Evolutionary conservation across 2,888 invertebrate genomes (phyloP).

Genomic region (Plebejus anna): DNA sequence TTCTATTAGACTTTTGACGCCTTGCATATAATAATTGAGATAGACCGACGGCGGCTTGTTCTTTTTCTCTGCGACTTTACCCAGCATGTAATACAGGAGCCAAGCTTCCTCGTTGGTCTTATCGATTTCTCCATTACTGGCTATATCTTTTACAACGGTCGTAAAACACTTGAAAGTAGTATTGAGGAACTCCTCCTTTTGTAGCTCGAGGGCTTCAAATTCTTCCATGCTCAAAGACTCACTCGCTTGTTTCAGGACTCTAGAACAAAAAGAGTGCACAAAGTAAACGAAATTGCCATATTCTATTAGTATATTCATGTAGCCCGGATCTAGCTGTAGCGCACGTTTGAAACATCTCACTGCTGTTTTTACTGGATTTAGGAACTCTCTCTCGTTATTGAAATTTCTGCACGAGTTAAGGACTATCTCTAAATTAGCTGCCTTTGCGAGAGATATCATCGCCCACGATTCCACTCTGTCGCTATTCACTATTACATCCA

Average conservation of each 20-base stretch:
- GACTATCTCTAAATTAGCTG: slow-evolving; percentile 87
- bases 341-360: slow-evolving; percentile 91
- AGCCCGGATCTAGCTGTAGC: slow-evolving; percentile 85
- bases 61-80: slow-evolving; percentile 94
- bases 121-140: slow-evolving; percentile 72
- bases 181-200: slow-evolving; percentile 89
- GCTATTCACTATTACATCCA: slow-evolving; percentile 90
- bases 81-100: slow-evolving; percentile 97
- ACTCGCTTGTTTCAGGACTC: slow-evolving; percentile 89
- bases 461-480: slow-evolving; percentile 95
- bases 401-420: slow-evolving; percentile 86
- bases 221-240: slow-evolving; percentile 87
- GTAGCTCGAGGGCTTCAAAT: slow-evolving; percentile 86
- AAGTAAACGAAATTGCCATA: slow-evolving; percentile 94
- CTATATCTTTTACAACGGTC: slow-evolving; percentile 82
- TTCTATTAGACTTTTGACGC: slow-evolving; percentile 87
- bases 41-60: slow-evolving; percentile 86
- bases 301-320: slow-evolving; percentile 92
- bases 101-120: slow-evolving; percentile 90
- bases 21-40: slow-evolving; percentile 89
- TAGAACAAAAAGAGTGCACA: slow-evolving; percentile 93
- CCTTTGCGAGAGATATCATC: slow-evolving; percentile 90
- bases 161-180: slow-evolving; percentile 89
- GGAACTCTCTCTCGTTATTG: slow-evolving; percentile 81
- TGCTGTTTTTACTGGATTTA: slow-evolving; percentile 85